Base-by-base conservation (phyloP, 2,888 invertebrate genomes). In the Mycogona germanica region DNA sequence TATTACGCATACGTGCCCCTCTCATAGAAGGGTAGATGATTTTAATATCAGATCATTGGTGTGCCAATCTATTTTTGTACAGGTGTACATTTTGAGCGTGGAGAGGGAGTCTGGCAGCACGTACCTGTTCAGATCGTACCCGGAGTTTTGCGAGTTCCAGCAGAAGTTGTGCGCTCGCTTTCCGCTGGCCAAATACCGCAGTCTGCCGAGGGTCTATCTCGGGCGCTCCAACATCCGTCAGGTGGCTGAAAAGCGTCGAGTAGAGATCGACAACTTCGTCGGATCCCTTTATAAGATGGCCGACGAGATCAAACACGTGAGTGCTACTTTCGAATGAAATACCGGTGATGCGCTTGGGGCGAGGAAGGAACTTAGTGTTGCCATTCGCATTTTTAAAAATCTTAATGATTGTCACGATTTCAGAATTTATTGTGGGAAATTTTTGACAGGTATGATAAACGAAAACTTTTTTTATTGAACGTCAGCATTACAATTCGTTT, bases 81-180 rank as follows among this genome's bases (percentile, higher is more conserved):
- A 58, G 53, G 53, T 57, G 40, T 71, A 67, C 59, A 66, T 69
- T 30, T 57, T 71, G 17, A 78, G 82, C 60, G 85, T 96, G 32
- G 83, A 82, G 65, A 75, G 96, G 51, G 87, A 89, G 67, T 78
- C 80, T n/a, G 87, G 89, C 67, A 84, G 88, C 0, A 81, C 85
- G 60, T 85, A 85, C 65, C 76, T 98, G 51, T 91, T 93, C 69
- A 81, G 98, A 57, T 87, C 92, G 0, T 98, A 93, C 72, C 87
- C 91, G 63, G 97, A 98, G 73, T 96, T 97, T 72, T 84, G 87
- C 14, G 98, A 98, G 71, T 81, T 98, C 55, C 88, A 96, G 69
- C 87, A 89, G 70, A 96, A 96, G 73, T 75, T 98, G 45, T 87
- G 89, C 66, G 74, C 87, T 61, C 83, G 87, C 69, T 96, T 91